These are phyloP conservation scores for Macroteleia sp. DNA, from an alignment of 2,888 invertebrate species.

Conservation along the genomic window DNA sequence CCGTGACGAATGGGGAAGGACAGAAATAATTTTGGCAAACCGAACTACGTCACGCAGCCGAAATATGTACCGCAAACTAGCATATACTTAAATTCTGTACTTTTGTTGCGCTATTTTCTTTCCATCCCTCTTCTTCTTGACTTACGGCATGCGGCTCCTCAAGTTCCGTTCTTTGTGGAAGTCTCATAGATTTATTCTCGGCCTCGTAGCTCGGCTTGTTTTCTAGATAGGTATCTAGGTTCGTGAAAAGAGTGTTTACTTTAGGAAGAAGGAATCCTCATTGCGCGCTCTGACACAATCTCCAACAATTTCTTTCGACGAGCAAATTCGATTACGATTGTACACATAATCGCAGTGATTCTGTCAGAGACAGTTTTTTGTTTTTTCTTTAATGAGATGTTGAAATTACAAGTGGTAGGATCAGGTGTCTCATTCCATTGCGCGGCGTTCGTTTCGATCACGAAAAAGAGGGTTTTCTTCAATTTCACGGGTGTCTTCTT, in stretches of 20 bases:
- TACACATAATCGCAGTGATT: neutral
- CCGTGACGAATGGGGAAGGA: constrained; percentile 71
- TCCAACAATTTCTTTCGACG: too few species aligned
- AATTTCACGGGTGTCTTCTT: constrained; percentile 80
- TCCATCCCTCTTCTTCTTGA: constrained; percentile 5
- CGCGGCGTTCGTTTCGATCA: constrained; percentile 42
- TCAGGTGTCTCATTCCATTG: constrained; percentile 50
- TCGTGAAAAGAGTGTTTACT: too few species aligned
- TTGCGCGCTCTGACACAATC: too few species aligned
- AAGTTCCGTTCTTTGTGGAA: constrained; percentile 48
- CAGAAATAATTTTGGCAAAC: constrained; percentile 63
- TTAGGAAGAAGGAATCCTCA: too few species aligned
- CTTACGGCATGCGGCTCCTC: constrained; percentile 18
- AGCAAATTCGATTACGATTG: constrained; percentile 8
- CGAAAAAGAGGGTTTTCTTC: constrained; percentile 73
- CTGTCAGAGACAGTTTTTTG: too few species aligned
- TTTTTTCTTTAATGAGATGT: constrained; percentile 33
- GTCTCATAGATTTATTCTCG: constrained; percentile 22
- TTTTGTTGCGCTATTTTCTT: constrained; percentile 17
- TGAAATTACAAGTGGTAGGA: constrained; percentile 31
- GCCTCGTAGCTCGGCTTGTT: neutral
- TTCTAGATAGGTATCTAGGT: constrained; percentile 41
- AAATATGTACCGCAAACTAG: constrained; percentile 52
- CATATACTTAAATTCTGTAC: constrained; percentile 34
- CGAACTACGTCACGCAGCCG: constrained; percentile 55